Conservation (phyloP, 2,113 vertebrate genomes). For the Mobula birostris region DNA sequence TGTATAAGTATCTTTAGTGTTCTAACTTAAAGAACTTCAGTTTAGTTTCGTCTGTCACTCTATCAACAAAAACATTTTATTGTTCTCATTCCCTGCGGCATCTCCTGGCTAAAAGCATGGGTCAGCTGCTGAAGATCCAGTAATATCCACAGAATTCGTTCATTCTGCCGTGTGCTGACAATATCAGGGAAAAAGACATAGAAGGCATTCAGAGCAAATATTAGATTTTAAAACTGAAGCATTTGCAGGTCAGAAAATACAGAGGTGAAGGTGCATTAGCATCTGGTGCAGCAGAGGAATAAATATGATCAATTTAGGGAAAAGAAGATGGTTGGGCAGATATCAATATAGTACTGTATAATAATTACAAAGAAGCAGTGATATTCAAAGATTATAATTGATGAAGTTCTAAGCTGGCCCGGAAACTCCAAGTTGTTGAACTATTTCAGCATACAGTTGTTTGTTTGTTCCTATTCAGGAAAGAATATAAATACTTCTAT, state of each 20-base stretch:
- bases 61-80: not conserved
- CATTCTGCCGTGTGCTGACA: not conserved
- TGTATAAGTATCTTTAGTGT: not conserved
- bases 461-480: not conserved
- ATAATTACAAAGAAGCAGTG: too few relatives aligned
- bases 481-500: conserved; percentile 3
- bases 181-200: too few relatives aligned
- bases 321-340: too few relatives aligned
- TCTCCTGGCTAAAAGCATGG: not conserved
- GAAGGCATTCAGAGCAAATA: too few relatives aligned
- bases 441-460: not conserved
- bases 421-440: too few relatives aligned
- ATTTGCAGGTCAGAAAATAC: not conserved
- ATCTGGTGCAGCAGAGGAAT: too few relatives aligned
- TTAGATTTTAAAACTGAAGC: not conserved
- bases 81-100: not conserved
- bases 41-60: not conserved
- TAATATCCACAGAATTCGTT: not conserved
- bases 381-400: too few relatives aligned
- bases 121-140: not conserved
- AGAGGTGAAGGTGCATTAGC: not conserved
- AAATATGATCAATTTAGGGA: too few relatives aligned
- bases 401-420: too few relatives aligned
- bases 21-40: not conserved
- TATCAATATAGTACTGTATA: too few relatives aligned